Percentiles rank a stretch among this genome's conserved stretches.
These are phyloP conservation scores for Atopsyche davidsoni DNA, from an alignment of 1,140 invertebrate genomes.

Conservation along the genomic window DNA sequence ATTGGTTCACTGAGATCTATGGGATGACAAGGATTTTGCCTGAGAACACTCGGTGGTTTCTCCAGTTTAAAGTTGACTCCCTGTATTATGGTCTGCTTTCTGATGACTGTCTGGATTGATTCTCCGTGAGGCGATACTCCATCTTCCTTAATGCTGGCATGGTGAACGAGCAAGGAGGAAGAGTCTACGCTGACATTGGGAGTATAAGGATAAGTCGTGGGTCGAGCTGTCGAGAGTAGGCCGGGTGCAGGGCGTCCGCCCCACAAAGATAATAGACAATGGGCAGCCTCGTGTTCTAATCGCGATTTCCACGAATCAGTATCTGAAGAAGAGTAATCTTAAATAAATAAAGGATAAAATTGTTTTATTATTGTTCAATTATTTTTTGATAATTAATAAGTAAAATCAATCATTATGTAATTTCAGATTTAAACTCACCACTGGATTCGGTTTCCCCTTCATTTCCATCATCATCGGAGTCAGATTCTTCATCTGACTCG, in stretches of 20 bases:
- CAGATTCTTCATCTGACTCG: constrained; percentile 57
- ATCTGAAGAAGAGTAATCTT: too few relatives aligned
- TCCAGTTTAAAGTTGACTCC: constrained; percentile 12
- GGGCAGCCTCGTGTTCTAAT: constrained; percentile 82
- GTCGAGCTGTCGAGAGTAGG: constrained; percentile 50
- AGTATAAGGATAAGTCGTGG: constrained; percentile 58
- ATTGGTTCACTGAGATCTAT: constrained; percentile 45
- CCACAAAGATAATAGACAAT: constrained; percentile 73
- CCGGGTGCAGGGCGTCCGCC: constrained; percentile 45
- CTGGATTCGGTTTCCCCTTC: constrained; percentile 61
- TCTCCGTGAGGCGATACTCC: constrained; percentile 5
- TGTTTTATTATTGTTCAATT: constrained; percentile 10
- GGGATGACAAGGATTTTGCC: constrained; percentile 6
- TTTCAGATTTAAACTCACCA: too few relatives aligned
- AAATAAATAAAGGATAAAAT: constrained; percentile 29
- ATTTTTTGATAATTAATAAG: constrained; percentile 1
- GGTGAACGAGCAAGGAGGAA: constrained; percentile 32
- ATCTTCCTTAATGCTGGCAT: constrained; percentile 31
- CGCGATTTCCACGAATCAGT: constrained; percentile 54
- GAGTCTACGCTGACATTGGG: constrained; percentile 38
- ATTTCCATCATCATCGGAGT: constrained; percentile 61
- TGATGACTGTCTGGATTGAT: constrained; percentile 6
- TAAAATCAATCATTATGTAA: constrained; percentile 13
- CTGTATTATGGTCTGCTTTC: constrained; percentile 16
- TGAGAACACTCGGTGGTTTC: constrained; percentile 4